Base-by-base conservation (phyloP, 2,888 invertebrate genomes). In the Apantesis nais region DNA sequence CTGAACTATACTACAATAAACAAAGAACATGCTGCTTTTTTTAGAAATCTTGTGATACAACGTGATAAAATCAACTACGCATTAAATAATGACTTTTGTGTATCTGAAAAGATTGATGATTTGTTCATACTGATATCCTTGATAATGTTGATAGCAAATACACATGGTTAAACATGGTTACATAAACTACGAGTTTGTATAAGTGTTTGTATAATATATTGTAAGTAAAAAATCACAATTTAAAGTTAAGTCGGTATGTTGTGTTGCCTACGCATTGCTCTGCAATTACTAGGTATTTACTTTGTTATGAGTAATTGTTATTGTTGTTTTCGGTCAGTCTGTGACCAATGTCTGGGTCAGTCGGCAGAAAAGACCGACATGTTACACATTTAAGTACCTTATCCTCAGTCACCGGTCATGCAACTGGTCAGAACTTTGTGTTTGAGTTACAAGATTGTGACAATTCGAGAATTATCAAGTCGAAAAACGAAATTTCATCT, bases 81-180 rank as follows among this genome's bases (percentile, higher is more conserved):
- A 55, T 55, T 25, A 55, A 25, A 11, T 25, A 25, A 55, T 25
- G 55, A 55, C 55, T 55, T 55, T 4, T 22, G 25, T 22, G 25
- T 55, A 74, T 69, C 64, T 62, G 67, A 62, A 62, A 73, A 72
- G 66, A 63, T 44, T 72, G 73, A 75, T 68, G 55, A 25, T 25
- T 25, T 25, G 55, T 55, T 25, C 4, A 25, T n/a, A 25, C 55
- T 55, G 55, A 55, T 55, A 55, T 55, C 12, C 55, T 12, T 55
- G 55, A 55, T 55, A 25, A 25, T 0, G 25, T n/a, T 25, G 55
- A 55, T 55, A 55, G 25, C 12, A 12, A 55, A 55, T 25, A 25
- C 25, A n/a, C 12, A 12, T 55, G 4, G 25, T 25, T 55, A 25
- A 4, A 12, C 55, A 25, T 14, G 25, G 25, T 25, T 55, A 25